Evolutionary conservation across 2,888 invertebrate species (phyloP).

Genomic region (Nephrocerus scutellatus): DNA sequence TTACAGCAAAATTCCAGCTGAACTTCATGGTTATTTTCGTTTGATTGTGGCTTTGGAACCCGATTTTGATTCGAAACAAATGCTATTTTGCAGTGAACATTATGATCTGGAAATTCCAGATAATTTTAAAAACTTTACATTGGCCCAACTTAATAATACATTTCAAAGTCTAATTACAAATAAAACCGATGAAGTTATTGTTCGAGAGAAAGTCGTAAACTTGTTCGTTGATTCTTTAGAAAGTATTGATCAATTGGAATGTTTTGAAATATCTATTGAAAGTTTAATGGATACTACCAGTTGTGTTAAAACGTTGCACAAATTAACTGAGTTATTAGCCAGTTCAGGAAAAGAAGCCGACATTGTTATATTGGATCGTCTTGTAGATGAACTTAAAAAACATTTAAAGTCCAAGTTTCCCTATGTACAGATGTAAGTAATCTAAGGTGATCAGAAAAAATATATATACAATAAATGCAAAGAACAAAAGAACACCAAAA

Average conservation of each 20-base stretch:
- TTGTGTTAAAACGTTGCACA: no score
- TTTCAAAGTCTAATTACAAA: slow-evolving; percentile 14
- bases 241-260: background rate
- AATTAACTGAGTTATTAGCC: no score
- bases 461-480: no score
- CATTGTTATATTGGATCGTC: no score
- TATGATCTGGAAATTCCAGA: slow-evolving; percentile 7
- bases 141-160: slow-evolving; percentile 5
- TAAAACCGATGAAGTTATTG: slow-evolving; percentile 4
- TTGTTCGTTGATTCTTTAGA: slow-evolving; percentile 2
- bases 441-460: no score
- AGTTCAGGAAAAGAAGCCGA: no score
- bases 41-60: slow-evolving; percentile 11
- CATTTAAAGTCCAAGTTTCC: no score
- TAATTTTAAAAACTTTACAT: background rate
- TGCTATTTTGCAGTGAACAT: slow-evolving; percentile 6
- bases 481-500: no score
- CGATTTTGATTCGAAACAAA: background rate
- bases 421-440: no score
- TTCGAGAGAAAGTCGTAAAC: slow-evolving; percentile 12
- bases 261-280: no score
- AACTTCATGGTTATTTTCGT: slow-evolving; percentile 15
- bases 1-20: background rate
- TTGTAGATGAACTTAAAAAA: no score
- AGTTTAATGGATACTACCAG: no score